Base-by-base conservation (phyloP, 2,797 vertebrate genomes). In the Petrocephalus schoutedeni region DNA sequence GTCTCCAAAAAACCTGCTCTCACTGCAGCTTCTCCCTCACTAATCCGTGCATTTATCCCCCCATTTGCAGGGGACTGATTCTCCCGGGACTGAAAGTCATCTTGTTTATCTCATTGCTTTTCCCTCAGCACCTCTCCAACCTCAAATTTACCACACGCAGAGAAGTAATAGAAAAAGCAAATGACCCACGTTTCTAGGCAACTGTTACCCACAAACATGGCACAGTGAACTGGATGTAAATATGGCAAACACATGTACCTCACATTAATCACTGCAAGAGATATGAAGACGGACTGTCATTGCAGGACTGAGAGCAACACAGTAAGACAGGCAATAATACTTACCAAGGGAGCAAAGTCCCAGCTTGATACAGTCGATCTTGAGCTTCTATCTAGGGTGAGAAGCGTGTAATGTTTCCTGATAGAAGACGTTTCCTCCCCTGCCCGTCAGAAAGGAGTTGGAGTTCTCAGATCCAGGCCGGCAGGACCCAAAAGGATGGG, bases 101-200 rank as follows among this genome's bases (percentile, higher is more conserved):
- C 82, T 56, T 57, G 51, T 85, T 85, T 85, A 85, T 57, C 82
- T 57, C 19, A 5, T 28, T 36, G 82, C 53, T 85, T 57, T 85
- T 19, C 82, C 82, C 82, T 54, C 82, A 80, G 74, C 49, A 12
- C 51, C 51, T 28, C 82, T 49, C 82, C 82, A 54, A 10, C 82
- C 51, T 19, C 74, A 49, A 80, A 80, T 80, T 80, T 41, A 49
- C 82, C 49, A 51, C 53, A 56, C 16, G 49, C 82, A n/a, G 41
- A 49, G 74, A 49, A 80, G 36, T 45, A 49, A 41, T 49, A 4
- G 74, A 9, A 49, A 80, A 41, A 45, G 74, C 16, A 49, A 80
- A 80, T 80, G 74, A 80, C 41, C 74, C 74, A 49, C 16, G 82
- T 56, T 56, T 28, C 82, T n/a, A 85, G 51, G 53, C 49, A 56